Conservation (phyloP, 2,113 vertebrate species). For the Hucho hucho region DNA sequence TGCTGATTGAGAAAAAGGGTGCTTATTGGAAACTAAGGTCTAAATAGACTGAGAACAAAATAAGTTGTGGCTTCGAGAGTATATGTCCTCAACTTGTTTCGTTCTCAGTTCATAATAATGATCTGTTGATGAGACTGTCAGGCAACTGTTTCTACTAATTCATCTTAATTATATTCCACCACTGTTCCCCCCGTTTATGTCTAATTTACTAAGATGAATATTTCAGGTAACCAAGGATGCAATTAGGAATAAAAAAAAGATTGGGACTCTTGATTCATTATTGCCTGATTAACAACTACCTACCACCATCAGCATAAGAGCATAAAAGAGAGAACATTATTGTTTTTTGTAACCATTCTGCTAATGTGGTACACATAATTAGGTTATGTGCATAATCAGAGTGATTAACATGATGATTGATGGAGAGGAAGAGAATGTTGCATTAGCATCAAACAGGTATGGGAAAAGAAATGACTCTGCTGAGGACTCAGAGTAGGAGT, state of each 20-base stretch:
- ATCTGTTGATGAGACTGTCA: not conserved
- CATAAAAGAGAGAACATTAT: constrained; percentile 1
- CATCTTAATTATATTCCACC: not conserved
- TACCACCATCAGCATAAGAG: not conserved
- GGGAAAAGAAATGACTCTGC: not conserved
- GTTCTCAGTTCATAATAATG: not conserved
- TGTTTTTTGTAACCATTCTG: constrained; percentile 10
- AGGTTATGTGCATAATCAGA: constrained; percentile 1
- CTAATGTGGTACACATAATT: constrained; percentile 7
- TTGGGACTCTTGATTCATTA: not conserved
- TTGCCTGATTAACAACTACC: not conserved
- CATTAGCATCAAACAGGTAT: not conserved
- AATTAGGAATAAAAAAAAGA: not conserved
- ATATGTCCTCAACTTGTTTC: too few relatives aligned
- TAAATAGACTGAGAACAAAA: too few relatives aligned
- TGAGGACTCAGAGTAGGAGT: not conserved
- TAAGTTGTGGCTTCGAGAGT: too few relatives aligned
- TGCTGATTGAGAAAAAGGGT: too few relatives aligned
- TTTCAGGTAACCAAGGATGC: not conserved
- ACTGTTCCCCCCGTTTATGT: not conserved
- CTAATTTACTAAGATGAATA: not conserved
- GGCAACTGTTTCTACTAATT: not conserved
- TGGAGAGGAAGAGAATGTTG: not conserved
- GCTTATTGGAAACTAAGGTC: too few relatives aligned
- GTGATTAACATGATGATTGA: not conserved